Evolutionary conservation across 1,140 invertebrate species (phyloP).

Genomic region (Heliconius hewitsoni): DNA sequence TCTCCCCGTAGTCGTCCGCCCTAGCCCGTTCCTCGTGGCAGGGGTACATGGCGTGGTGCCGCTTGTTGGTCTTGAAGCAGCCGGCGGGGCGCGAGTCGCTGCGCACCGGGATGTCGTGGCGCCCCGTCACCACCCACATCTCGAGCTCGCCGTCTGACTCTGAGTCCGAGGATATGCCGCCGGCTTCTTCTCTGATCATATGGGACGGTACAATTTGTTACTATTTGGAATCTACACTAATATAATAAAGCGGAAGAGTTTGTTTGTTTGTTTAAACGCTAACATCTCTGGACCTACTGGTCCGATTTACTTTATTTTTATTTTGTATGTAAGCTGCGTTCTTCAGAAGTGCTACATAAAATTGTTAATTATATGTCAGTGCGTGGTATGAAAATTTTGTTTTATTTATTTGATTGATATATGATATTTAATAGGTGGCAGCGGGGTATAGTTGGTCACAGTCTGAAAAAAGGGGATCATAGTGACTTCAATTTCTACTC

Average conservation of each 20-base stretch:
- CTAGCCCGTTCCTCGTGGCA: constrained; percentile 95
- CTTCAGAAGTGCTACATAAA: too few species aligned
- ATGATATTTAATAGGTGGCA: not conserved
- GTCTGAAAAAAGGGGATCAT: not conserved
- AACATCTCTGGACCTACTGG: too few species aligned
- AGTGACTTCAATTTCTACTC: too few species aligned
- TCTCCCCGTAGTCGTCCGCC: constrained; percentile 97
- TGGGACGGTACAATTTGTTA: not conserved
- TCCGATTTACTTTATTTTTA: too few species aligned
- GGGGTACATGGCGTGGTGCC: constrained; percentile 98
- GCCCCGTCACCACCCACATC: constrained; percentile 88
- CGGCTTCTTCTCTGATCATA: constrained; percentile 83
- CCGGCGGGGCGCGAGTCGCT: constrained; percentile 85
- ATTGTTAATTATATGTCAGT: too few species aligned
- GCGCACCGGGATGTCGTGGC: constrained; percentile 95
- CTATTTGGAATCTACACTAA: too few species aligned
- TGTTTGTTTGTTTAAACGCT: too few species aligned
- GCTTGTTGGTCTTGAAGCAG: constrained; percentile 96
- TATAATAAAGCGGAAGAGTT: too few species aligned
- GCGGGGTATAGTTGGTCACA: not conserved
- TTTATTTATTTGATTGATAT: not conserved
- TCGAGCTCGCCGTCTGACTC: constrained; percentile 94
- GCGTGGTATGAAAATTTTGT: not conserved
- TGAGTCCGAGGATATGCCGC: constrained; percentile 80
- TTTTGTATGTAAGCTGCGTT: too few species aligned